Conservation (phyloP, 2,113 vertebrate genomes). For the Coptodon rendalli region DNA sequence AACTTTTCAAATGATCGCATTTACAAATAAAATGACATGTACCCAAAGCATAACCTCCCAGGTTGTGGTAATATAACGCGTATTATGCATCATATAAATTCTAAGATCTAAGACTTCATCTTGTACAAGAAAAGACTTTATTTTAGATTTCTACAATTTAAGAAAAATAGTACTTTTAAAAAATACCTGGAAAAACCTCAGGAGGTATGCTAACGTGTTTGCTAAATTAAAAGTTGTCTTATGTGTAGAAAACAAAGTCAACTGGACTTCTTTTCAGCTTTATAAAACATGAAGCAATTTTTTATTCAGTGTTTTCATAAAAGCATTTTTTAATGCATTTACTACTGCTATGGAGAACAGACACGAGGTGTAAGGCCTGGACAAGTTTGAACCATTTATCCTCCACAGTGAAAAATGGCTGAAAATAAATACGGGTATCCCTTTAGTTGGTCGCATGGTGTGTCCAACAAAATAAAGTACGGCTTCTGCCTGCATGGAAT, state of each 20-base stretch:
- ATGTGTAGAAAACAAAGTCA: no score
- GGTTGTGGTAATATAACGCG: not conserved
- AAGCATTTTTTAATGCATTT: not conserved
- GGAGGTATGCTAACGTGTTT: not conserved
- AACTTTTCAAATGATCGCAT: accelerated
- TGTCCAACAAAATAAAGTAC: not conserved
- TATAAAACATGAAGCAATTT: not conserved
- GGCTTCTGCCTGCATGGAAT: not conserved
- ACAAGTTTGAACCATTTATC: not conserved
- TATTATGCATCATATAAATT: not conserved
- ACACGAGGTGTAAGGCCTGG: accelerated
- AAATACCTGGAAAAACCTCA: not conserved
- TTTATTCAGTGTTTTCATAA: not conserved
- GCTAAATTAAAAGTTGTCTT: not conserved
- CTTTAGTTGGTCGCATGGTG: not conserved
- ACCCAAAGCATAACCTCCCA: not conserved
- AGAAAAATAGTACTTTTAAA: not conserved
- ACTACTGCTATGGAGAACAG: not conserved
- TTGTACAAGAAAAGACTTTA: not conserved
- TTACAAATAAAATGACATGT: not conserved
- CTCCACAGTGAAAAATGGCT: not conserved
- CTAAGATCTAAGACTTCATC: not conserved
- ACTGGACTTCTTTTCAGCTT: not conserved
- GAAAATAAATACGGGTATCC: not conserved
- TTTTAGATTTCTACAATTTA: not conserved